These are phyloP conservation scores for Microctonus aethiopoides DNA, from an alignment of 2,888 invertebrate genomes.

Conservation along the genomic window DNA sequence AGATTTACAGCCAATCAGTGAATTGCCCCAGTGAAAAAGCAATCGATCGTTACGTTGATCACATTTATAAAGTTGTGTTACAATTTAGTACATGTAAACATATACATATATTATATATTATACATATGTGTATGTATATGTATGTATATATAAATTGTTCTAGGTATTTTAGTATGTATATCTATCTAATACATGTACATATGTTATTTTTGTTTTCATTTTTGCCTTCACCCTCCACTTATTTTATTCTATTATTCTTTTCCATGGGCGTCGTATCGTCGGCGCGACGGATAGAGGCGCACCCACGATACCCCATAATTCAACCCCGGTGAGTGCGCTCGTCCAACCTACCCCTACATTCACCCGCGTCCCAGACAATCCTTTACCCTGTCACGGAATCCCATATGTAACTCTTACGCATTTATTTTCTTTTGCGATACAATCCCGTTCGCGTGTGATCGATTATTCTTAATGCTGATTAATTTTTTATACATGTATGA, in stretches of 20 bases:
- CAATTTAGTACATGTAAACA: background rate
- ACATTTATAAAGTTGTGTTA: background rate
- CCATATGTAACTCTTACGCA: conserved; percentile 33
- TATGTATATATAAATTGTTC: background rate
- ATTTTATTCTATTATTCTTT: conserved; percentile 56
- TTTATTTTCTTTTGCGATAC: conserved; percentile 32
- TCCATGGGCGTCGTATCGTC: conserved; percentile 38
- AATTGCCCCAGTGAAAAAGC: conserved; percentile 47
- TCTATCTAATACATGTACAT: no score
- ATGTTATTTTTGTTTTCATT: conserved; percentile 2
- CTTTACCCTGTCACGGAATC: conserved; percentile 39
- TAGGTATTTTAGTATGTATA: background rate
- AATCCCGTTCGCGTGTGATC: conserved; percentile 30
- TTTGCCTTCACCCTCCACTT: conserved; percentile 15
- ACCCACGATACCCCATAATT: conserved; percentile 50
- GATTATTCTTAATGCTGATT: conserved; percentile 32
- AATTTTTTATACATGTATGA: conserved; percentile 8
- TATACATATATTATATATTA: no score
- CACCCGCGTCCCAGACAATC: conserved; percentile 29
- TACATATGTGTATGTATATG: background rate
- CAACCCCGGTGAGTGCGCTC: conserved; percentile 43
- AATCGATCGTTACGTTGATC: conserved; percentile 40
- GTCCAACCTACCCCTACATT: conserved; percentile 21
- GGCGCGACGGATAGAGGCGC: conserved; percentile 23
- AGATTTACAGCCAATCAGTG: conserved; percentile 62